Percentiles rank a stretch among this genome's conserved stretches.
These are phyloP conservation scores for Sinocyclocheilus rhinocerous DNA, from an alignment of 2,113 vertebrate genomes.

Conservation along the genomic window DNA sequence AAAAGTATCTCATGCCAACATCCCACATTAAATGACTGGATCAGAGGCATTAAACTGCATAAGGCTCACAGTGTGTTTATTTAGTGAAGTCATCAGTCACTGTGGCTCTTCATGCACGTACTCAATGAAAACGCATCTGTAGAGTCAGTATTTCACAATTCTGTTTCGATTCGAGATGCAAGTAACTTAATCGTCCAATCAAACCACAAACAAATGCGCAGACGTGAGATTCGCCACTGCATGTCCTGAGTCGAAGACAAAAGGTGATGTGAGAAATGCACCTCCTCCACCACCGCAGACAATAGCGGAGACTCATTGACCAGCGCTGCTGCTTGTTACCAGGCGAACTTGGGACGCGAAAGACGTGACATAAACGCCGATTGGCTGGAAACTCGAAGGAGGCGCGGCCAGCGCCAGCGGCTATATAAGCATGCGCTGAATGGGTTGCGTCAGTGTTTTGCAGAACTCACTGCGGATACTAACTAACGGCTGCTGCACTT, in stretches of 20 bases:
- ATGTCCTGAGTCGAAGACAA: constrained; percentile 30
- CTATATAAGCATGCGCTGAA: constrained; percentile 72
- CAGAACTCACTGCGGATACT: not conserved
- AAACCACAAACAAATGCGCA: not conserved
- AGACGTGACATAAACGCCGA: constrained; percentile 81
- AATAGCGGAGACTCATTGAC: not conserved
- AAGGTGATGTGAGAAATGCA: not conserved
- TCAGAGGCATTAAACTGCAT: too few species aligned
- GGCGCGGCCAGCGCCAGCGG: constrained; percentile 48
- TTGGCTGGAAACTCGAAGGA: constrained; percentile 71
- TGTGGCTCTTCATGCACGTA: not conserved
- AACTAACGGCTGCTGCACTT: not conserved
- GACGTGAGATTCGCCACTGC: constrained; percentile 28
- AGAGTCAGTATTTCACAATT: not conserved
- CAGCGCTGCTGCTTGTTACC: constrained; percentile 76
- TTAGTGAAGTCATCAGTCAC: not conserved
- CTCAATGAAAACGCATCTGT: not conserved
- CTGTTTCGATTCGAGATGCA: not conserved
- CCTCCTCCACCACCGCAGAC: not conserved
- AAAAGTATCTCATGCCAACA: too few species aligned
- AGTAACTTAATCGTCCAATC: not conserved
- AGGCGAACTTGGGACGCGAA: constrained; percentile 86
- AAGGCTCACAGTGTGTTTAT: not conserved
- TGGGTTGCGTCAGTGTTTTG: constrained; percentile 51
- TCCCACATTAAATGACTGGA: too few species aligned